Evolutionary conservation across 2,113 vertebrate species (phyloP).

Genomic region (Odocoileus virginianus): DNA sequence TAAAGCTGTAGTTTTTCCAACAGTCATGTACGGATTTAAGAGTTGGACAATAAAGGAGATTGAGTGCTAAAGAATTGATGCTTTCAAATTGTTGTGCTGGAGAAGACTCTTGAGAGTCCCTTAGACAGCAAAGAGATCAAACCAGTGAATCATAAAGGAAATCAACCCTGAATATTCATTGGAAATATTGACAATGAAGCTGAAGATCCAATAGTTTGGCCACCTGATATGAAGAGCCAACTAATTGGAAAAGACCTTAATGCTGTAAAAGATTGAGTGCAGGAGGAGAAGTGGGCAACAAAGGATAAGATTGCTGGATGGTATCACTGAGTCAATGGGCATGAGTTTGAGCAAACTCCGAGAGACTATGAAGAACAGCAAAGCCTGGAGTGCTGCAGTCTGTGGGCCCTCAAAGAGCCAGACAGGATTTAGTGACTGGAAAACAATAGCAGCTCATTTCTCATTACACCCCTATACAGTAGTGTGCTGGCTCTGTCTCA

Average conservation of each 20-base stretch:
- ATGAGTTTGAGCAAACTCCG: neutral
- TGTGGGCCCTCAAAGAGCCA: neutral
- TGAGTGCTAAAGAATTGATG: neutral
- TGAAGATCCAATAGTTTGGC: neutral
- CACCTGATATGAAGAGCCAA: neutral
- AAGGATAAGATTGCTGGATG: neutral
- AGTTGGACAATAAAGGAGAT: neutral
- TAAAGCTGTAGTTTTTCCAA: neutral
- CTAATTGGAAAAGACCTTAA: neutral
- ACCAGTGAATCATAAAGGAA: neutral
- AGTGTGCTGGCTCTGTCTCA: neutral
- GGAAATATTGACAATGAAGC: neutral
- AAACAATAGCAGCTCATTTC: neutral
- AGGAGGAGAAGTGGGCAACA: neutral
- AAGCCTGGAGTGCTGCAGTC: neutral
- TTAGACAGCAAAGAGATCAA: neutral
- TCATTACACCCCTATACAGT: neutral
- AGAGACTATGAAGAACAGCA: neutral
- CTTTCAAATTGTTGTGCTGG: neutral
- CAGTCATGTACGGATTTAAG: neutral
- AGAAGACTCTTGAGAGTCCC: neutral
- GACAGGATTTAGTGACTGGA: neutral
- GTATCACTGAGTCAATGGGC: neutral
- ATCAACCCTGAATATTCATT: neutral
- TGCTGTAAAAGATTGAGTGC: neutral